Percentiles rank a stretch among this genome's conserved stretches.
phyloP scores from a whole-genome alignment of 2,888 invertebrate genomes.

The Mystacides longicornis region DNA sequence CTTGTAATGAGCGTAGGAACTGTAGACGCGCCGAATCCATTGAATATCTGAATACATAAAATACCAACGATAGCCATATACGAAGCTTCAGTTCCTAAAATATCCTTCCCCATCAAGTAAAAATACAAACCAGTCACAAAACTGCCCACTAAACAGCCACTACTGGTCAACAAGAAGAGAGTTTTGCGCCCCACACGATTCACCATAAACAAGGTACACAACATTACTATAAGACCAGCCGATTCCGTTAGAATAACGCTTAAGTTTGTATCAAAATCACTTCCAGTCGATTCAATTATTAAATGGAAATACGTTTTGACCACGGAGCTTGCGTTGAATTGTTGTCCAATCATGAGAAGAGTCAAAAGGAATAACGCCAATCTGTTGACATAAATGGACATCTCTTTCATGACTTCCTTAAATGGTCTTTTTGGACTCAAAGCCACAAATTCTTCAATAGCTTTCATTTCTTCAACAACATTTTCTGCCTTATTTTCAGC shows the following conservation, averaged over 20 bases:
- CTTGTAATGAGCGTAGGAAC: constrained; percentile 11
- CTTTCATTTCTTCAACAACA: constrained; percentile 29
- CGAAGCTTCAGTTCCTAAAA: neutral
- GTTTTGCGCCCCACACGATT: constrained; percentile 6
- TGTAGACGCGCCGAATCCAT: constrained; percentile 3
- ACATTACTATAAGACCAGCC: constrained; percentile 4
- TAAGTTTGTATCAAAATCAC: neutral
- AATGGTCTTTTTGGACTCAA: constrained; percentile 31
- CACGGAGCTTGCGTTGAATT: constrained; percentile 8
- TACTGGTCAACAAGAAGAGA: constrained; percentile 8
- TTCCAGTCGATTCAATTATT: constrained; percentile 9
- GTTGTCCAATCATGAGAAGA: constrained; percentile 10
- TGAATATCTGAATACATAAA: constrained; percentile 4
- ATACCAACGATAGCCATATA: constrained; percentile 11
- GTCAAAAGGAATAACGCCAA: constrained; percentile 8
- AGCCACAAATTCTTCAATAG: constrained; percentile 28
- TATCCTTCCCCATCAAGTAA: neutral
- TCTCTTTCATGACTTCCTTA: constrained; percentile 13
- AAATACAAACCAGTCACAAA: constrained; percentile 13
- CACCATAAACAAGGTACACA: constrained; percentile 8
- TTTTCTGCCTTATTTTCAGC: constrained; percentile 20
- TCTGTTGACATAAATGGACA: constrained; percentile 9
- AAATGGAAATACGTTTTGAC: constrained; percentile 12
- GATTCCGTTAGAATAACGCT: constrained; percentile 12
- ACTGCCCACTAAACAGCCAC: constrained; percentile 6